Conservation (phyloP, 1,140 invertebrate species). For the Arctopsyche grandis region DNA sequence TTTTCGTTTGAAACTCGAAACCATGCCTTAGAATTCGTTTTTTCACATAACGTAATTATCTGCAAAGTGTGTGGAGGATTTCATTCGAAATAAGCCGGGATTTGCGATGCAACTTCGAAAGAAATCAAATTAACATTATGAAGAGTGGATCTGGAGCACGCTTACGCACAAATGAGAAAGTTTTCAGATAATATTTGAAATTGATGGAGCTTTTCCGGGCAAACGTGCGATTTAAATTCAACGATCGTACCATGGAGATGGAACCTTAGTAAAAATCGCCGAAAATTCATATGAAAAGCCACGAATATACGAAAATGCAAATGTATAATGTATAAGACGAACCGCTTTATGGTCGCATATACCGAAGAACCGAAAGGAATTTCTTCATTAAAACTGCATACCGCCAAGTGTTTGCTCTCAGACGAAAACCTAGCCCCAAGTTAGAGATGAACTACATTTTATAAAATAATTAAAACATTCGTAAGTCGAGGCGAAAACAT, state of each 20-base stretch:
- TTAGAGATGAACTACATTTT: background rate
- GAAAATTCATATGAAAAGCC: background rate
- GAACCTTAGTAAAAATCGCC: background rate
- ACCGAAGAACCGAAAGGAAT: background rate
- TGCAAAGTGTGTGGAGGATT: background rate
- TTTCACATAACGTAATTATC: background rate
- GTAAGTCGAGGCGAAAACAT: background rate
- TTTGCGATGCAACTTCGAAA: too few relatives aligned
- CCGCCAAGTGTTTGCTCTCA: too few relatives aligned
- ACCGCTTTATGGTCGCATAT: background rate
- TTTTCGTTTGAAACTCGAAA: too few relatives aligned
- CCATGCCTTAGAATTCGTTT: too few relatives aligned
- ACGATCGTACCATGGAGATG: background rate
- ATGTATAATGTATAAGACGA: background rate
- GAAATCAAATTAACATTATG: too few relatives aligned
- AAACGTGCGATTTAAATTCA: background rate
- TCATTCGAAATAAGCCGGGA: too few relatives aligned
- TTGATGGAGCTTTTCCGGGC: background rate
- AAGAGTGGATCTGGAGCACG: too few relatives aligned
- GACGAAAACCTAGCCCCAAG: too few relatives aligned
- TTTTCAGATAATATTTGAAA: background rate
- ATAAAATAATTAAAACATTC: conserved; percentile 12
- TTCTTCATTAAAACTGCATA: background rate
- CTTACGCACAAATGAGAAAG: background rate
- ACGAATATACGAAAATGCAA: background rate